A percentile compares a stretch with the other conserved stretches of the same genome.
phyloP scores from a whole-genome alignment of 2,797 vertebrate species.

The Eospalax fontanierii region DNA sequence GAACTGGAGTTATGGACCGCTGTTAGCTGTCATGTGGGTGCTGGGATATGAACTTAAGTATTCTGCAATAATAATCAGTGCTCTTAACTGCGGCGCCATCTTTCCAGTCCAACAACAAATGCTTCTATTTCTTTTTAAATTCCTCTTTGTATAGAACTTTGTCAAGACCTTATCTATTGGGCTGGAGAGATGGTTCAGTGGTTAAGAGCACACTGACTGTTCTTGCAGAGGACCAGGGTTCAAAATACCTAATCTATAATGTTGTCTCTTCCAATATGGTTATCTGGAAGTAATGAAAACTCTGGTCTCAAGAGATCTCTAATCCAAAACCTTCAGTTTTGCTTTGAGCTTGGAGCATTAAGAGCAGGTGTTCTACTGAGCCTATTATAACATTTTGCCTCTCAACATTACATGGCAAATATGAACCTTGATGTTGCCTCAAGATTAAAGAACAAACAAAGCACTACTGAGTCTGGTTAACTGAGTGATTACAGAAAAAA shows the following conservation, averaged over 20 bases:
- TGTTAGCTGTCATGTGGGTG: no score
- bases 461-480: not conserved
- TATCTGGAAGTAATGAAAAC: slow-evolving; percentile 41
- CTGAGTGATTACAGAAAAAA: not conserved
- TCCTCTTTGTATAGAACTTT: not conserved
- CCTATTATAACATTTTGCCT: not conserved
- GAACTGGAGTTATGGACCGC: no score
- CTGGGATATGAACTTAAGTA: no score
- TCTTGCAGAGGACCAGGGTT: no score
- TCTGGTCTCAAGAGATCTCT: slow-evolving; percentile 1
- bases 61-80: no score
- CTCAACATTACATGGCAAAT: slow-evolving; percentile 20
- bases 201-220: no score
- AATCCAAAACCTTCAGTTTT: not conserved
- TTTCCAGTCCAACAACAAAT: not conserved
- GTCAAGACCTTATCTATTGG: not conserved
- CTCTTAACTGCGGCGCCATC: not conserved
- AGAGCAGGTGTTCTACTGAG: not conserved
- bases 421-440: not conserved
- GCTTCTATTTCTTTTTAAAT: not conserved
- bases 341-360: not conserved
- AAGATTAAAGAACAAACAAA: not conserved
- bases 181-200: no score
- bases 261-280: slow-evolving; percentile 45
- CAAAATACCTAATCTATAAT: no score